phyloP scores from a whole-genome alignment of 2,113 vertebrate species.

The Chloropsis hardwickii region DNA sequence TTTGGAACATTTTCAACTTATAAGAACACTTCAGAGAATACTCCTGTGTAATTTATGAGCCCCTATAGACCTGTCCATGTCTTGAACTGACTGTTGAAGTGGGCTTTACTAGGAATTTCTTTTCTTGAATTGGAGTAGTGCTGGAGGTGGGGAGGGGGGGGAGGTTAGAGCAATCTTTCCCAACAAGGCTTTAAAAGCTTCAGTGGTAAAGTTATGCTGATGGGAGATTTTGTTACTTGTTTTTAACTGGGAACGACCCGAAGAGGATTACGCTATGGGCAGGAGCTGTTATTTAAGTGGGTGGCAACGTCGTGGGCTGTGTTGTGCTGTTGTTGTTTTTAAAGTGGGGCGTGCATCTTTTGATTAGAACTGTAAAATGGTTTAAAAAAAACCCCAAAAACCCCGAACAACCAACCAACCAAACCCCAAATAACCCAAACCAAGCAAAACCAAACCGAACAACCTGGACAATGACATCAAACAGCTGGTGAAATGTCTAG shows the following conservation, averaged over 20 bases:
- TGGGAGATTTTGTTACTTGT: slow-evolving; percentile 28
- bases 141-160: slow-evolving; percentile 21
- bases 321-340: slow-evolving; percentile 27
- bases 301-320: slow-evolving; percentile 34
- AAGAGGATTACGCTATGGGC: slow-evolving; percentile 16
- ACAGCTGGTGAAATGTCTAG: slow-evolving; percentile 49
- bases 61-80: slow-evolving; percentile 73
- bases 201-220: slow-evolving; percentile 54
- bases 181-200: slow-evolving; percentile 72
- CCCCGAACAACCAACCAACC: not conserved
- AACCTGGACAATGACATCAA: slow-evolving; percentile 46
- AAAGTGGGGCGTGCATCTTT: not conserved
- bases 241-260: not conserved
- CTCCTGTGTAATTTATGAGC: slow-evolving; percentile 73
- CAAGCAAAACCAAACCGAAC: not conserved
- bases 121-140: slow-evolving; percentile 8
- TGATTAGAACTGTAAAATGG: slow-evolving; percentile 17
- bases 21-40: slow-evolving; percentile 69
- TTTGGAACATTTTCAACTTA: slow-evolving; percentile 54
- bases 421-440: not conserved
- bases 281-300: slow-evolving; percentile 61
- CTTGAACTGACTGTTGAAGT: slow-evolving; percentile 72
- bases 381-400: not conserved
- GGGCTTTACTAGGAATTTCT: slow-evolving; percentile 76
- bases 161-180: slow-evolving; percentile 37